Evolutionary conservation across 1,140 invertebrate species (phyloP), one percentile per base, ranked within the genome.

Genomic region (Kradibia gibbosae): DNA sequence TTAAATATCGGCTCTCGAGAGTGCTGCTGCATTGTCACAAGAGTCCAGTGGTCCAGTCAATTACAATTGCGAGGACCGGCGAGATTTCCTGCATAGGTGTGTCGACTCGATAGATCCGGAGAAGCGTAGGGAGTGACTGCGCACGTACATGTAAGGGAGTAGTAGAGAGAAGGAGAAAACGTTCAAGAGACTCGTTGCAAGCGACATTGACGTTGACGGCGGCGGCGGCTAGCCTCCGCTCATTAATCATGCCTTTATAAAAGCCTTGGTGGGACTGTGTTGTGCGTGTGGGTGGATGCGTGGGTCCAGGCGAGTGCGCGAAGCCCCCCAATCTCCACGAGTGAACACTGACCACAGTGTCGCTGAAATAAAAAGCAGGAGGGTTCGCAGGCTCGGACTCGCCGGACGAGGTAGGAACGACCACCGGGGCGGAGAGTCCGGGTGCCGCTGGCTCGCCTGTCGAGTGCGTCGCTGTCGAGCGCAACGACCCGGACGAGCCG

Each of bases 341-440:
- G 50, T 22, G 45, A 10, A 48, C 17, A 48, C 45, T 7, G 50
- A 11, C 50, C 10, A 53, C 13, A 53, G 50, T 4, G 50, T 20
- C 15, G 5, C 15, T 53, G 50, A 53, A n/a, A 20, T 53, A 53
- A 53, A 53, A 53, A 3, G 50, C 15, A 53, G 13, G 50, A 87
- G 87, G 87, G 76, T 84, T 85, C 75, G 74, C 85, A 73, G 81
- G 83, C 78, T 80, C 83, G 71, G 84, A 60, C 81, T 86, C 86
- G 60, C 76, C 85, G 72, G 87, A 86, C 76, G 86, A 86, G 78
- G 76, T 82, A 71, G 78, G 76, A 71, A 50, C 53, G 28, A 76
- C 81, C 13, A 78, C 55, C 53, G 50, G 75, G 7, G 81, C 81
- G 15, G 70, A 82, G 67, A 78, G 81, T 34, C 71, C 76, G 15